Evolutionary conservation across 2,113 vertebrate genomes (phyloP).

Genomic region (Ochotona curzoniae): DNA sequence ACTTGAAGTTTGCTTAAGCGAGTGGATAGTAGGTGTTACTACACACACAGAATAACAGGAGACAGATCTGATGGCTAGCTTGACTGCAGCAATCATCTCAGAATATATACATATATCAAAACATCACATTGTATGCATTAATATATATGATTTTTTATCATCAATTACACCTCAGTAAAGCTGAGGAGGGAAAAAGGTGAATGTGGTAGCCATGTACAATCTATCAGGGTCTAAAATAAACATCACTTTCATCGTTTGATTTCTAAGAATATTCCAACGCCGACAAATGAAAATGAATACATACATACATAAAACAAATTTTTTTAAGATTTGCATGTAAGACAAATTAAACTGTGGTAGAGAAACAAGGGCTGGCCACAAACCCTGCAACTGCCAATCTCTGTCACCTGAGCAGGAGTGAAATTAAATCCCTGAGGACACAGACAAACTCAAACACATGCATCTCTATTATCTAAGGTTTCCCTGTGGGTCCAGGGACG

Average conservation of each 20-base stretch:
- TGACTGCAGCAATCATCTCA: background rate
- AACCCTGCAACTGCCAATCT: background rate
- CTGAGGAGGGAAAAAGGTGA: background rate
- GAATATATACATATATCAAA: background rate
- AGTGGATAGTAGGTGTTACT: background rate
- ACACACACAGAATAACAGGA: background rate
- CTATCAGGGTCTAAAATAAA: background rate
- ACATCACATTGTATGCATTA: background rate
- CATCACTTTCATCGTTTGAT: background rate
- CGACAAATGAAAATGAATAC: background rate
- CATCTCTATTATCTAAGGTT: background rate
- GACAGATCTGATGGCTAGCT: background rate
- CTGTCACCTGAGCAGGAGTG: background rate
- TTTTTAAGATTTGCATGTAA: constrained; percentile 25
- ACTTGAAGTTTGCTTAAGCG: too few species aligned
- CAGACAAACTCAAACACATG: background rate
- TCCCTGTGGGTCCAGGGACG: background rate
- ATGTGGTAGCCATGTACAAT: background rate
- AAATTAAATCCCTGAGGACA: background rate
- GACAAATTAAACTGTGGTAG: background rate
- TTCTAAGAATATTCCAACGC: background rate
- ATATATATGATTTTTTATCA: background rate
- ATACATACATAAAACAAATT: background rate
- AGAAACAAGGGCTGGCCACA: background rate
- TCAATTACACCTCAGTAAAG: background rate